Conservation (phyloP, 1,140 invertebrate species). For the Cyclina sinensis region DNA sequence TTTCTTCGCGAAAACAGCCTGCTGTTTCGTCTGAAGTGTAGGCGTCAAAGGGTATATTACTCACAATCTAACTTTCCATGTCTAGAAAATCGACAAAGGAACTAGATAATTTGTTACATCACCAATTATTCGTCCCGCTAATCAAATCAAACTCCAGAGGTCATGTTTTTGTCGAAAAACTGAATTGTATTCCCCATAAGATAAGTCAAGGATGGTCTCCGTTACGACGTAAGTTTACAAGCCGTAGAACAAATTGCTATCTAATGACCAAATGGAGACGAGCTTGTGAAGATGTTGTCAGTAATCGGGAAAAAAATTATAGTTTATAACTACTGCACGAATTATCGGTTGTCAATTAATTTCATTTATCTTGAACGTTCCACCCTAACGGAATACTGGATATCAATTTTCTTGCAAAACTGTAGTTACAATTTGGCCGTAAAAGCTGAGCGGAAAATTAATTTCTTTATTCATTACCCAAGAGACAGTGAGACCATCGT, state of each 20-base stretch:
- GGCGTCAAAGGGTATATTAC: no score
- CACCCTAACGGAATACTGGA: not conserved
- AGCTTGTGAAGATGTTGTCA: not conserved
- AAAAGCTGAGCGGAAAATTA: not conserved
- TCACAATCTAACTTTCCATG: no score
- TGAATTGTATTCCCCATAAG: not conserved
- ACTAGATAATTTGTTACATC: not conserved
- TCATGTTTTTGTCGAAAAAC: not conserved
- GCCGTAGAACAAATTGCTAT: not conserved
- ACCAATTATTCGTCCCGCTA: not conserved
- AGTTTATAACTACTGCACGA: not conserved
- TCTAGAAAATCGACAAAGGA: no score
- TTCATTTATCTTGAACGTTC: conserved; percentile 10
- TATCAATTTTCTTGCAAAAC: conserved; percentile 9
- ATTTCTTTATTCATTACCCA: not conserved
- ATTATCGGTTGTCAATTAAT: not conserved
- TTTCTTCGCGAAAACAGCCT: no score
- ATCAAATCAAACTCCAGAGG: not conserved
- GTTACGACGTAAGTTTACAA: not conserved
- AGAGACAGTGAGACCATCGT: not conserved
- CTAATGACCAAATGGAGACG: not conserved
- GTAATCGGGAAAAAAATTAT: not conserved
- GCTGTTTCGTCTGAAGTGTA: no score
- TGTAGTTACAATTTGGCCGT: not conserved
- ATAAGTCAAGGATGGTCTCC: not conserved